Evolutionary conservation across 2,888 invertebrate genomes (phyloP).

Genomic region (Iselma pallidipennis): DNA sequence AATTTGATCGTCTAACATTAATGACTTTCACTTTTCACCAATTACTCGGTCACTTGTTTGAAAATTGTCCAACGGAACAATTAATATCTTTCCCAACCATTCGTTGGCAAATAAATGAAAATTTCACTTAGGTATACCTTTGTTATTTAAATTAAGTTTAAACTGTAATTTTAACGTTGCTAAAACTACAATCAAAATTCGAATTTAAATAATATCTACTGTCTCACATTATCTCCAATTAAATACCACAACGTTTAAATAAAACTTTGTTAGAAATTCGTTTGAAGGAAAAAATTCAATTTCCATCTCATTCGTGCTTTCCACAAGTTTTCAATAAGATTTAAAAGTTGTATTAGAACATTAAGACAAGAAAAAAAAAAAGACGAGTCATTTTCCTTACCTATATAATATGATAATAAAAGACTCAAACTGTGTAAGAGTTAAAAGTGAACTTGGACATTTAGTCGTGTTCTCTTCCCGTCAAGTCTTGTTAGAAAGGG

Average conservation of each 20-base stretch:
- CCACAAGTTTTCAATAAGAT: constrained; percentile 11
- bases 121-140: constrained; percentile 16
- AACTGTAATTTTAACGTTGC: constrained; percentile 19
- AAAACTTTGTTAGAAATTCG: background rate
- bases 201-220: background rate
- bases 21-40: constrained; percentile 27
- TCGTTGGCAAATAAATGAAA: constrained; percentile 14
- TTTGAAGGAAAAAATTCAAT: background rate
- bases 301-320: background rate
- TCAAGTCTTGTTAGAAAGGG: constrained; percentile 39
- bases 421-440: constrained; percentile 8
- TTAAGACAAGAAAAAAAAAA: constrained; percentile 17
- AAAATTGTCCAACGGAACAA: constrained; percentile 22
- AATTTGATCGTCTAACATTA: constrained; percentile 29
- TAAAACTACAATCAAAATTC: constrained; percentile 13
- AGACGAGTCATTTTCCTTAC: constrained; percentile 6
- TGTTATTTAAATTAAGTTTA: constrained; percentile 20
- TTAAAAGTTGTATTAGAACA: constrained; percentile 15
- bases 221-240: background rate
- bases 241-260: background rate
- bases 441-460: constrained; percentile 18
- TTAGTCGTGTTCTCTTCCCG: constrained; percentile 9
- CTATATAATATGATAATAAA: constrained; percentile 18
- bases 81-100: constrained; percentile 23
- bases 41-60: constrained; percentile 27